Percentiles rank a stretch among this genome's conserved stretches.
phyloP scores from a whole-genome alignment of 2,113 vertebrate genomes.

The Cavia aperea region DNA sequence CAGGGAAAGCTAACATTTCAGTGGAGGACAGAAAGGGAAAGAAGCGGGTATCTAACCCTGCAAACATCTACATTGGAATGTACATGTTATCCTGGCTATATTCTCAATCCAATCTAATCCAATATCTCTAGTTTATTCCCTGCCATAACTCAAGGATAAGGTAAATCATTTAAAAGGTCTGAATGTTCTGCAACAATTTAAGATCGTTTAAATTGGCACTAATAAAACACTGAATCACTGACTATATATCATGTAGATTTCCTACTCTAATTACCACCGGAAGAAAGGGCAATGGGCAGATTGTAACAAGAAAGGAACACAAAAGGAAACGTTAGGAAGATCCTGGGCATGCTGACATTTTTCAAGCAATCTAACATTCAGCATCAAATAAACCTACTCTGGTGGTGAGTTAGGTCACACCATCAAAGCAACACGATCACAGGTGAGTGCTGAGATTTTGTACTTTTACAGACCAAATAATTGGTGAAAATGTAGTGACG shows the following conservation, averaged over 20 bases:
- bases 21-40: background rate
- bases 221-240: background rate
- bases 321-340: background rate
- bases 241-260: background rate
- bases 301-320: background rate
- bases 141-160: background rate
- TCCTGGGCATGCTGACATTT: background rate
- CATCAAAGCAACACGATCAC: background rate
- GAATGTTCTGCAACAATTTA: background rate
- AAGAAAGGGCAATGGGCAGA: background rate
- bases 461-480: background rate
- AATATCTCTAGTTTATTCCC: background rate
- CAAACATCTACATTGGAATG: fast-evolving
- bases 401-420: background rate
- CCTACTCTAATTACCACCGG: background rate
- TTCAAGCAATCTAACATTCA: background rate
- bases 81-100: background rate
- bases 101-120: background rate
- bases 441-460: background rate
- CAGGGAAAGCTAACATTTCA: fast-evolving
- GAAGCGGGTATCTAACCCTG: background rate
- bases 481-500: background rate
- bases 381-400: background rate
- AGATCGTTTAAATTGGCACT: background rate
- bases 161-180: background rate